phyloP scores from a whole-genome alignment of 2,888 invertebrate species.

The Aradus depressus region DNA sequence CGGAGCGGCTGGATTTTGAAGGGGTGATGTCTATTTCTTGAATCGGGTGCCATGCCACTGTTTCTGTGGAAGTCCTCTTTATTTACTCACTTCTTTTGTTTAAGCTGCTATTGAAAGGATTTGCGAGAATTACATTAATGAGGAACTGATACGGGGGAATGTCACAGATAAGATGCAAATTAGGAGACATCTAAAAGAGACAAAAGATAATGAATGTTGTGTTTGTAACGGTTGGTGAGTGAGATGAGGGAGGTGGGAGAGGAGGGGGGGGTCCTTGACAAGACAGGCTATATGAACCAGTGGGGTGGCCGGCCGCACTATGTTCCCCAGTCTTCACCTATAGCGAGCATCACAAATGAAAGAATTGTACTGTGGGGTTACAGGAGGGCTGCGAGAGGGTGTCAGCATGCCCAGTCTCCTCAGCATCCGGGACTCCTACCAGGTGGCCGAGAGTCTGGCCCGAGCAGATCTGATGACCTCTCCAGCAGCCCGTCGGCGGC shows the following conservation, averaged over 20 bases:
- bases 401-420: constrained; percentile 28
- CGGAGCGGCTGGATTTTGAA: no score
- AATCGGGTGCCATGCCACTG: no score
- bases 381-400: constrained; percentile 24
- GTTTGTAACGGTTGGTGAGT: background rate
- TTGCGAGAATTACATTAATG: no score
- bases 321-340: background rate
- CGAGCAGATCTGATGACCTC: constrained; percentile 47
- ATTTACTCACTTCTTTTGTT: no score
- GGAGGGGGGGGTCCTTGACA: constrained; percentile 12
- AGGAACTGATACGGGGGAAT: no score
- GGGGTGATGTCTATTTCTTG: no score
- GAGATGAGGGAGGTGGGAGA: constrained; percentile 1
- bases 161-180: no score
- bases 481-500: constrained; percentile 43
- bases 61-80: no score
- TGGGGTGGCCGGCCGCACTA: background rate
- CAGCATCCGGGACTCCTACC: constrained; percentile 40
- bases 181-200: background rate
- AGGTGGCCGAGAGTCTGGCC: constrained; percentile 47
- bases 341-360: background rate
- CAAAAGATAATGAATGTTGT: background rate
- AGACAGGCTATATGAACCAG: constrained; percentile 8
- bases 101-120: no score
- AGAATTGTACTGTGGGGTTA: constrained; percentile 2